These are phyloP conservation scores for Erythrolamprus reginae DNA, from an alignment of 2,113 vertebrate genomes.

Conservation along the genomic window DNA sequence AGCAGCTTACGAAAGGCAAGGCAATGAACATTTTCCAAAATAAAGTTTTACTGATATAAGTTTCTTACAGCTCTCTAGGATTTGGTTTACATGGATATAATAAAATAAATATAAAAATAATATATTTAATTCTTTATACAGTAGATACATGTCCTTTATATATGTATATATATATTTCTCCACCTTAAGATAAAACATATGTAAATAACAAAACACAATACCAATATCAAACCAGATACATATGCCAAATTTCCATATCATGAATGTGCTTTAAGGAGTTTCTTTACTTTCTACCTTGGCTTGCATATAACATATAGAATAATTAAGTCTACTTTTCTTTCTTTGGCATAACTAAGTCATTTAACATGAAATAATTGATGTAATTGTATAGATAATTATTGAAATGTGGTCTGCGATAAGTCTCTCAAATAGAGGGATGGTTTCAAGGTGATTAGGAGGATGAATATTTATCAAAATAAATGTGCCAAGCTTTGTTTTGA, in stretches of 20 bases:
- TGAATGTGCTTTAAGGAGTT: too few species aligned
- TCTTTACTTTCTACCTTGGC: too few species aligned
- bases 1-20: too few species aligned
- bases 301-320: background rate
- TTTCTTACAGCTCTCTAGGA: background rate
- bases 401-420: conserved; percentile 18
- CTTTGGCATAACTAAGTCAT: background rate
- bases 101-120: background rate
- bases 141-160: background rate
- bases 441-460: background rate
- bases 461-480: background rate
- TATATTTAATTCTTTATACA: background rate
- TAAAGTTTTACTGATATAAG: background rate
- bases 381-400: background rate
- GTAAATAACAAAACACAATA: too few species aligned
- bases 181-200: too few species aligned
- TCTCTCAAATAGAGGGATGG: background rate
- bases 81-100: background rate
- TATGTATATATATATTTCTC: too few species aligned
- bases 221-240: too few species aligned
- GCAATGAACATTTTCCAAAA: background rate
- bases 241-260: too few species aligned
- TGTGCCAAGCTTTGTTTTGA: background rate
- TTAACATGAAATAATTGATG: conserved; percentile 5
- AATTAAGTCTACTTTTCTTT: background rate